Conservation (phyloP, 2,113 vertebrate genomes). For the Proterorhinus semilunaris region DNA sequence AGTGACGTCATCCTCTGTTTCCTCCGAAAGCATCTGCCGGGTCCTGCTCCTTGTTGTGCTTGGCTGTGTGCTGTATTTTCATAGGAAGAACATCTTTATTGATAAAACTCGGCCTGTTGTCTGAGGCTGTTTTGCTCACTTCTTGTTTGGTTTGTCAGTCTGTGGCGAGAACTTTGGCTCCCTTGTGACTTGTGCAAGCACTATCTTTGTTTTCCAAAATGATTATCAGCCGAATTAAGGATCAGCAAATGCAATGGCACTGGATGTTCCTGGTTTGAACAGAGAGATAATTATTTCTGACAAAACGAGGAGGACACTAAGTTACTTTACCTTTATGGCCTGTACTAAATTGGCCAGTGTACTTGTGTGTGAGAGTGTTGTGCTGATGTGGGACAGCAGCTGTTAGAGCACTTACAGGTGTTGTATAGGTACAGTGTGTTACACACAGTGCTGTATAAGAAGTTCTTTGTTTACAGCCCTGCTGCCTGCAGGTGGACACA, state of each 20-base stretch:
- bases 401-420: slow-evolving; percentile 45
- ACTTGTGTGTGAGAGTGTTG: neutral
- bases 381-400: slow-evolving; percentile 24
- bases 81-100: slow-evolving; percentile 76
- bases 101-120: slow-evolving; percentile 68
- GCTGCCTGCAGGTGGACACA: slow-evolving; percentile 44
- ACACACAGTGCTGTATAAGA: slow-evolving; percentile 28
- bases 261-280: slow-evolving; percentile 22
- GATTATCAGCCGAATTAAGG: slow-evolving; percentile 7
- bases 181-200: slow-evolving; percentile 46
- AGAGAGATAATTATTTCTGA: slow-evolving; percentile 20
- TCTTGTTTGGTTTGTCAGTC: slow-evolving; percentile 65
- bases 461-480: slow-evolving; percentile 32
- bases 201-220: slow-evolving; percentile 46
- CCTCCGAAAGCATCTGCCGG: slow-evolving; percentile 53
- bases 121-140: slow-evolving; percentile 57
- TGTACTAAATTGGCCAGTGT: neutral
- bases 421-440: slow-evolving; percentile 40
- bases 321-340: neutral
- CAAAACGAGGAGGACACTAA: slow-evolving; percentile 16
- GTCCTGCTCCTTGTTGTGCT: slow-evolving; percentile 59
- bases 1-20: slow-evolving; percentile 51
- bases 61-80: slow-evolving; percentile 64
- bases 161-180: slow-evolving; percentile 51
- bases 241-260: slow-evolving; percentile 19